Conservation (phyloP, 2,888 invertebrate genomes). For the Leucophenga maculata region DNA sequence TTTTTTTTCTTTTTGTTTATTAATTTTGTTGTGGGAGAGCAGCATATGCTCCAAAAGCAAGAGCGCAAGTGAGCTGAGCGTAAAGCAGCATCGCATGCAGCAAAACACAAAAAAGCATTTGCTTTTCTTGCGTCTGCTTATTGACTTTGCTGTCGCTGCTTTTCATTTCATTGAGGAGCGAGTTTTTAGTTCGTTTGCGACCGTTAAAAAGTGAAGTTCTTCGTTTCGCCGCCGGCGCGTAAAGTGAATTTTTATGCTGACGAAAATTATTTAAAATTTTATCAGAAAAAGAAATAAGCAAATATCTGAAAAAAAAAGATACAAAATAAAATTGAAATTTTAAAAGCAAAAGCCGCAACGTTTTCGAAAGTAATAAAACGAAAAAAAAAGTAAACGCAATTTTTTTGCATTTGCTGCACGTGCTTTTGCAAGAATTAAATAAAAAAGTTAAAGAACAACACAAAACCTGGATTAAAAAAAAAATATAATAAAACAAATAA, state of each 20-base stretch:
- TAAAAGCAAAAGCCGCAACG: not conserved
- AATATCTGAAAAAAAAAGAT: not conserved
- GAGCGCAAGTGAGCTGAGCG: no score
- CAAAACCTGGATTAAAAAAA: not conserved
- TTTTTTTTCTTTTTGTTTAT: no score
- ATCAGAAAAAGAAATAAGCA: slow-evolving; percentile 30
- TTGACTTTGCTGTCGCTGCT: slow-evolving; percentile 15
- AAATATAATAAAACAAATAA: not conserved
- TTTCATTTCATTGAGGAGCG: slow-evolving; percentile 22
- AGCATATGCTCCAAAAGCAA: no score
- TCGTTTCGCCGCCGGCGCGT: slow-evolving; percentile 35
- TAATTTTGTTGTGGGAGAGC: no score
- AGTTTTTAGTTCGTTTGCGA: slow-evolving; percentile 61
- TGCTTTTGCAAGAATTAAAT: slow-evolving; percentile 19
- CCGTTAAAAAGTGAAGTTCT: slow-evolving; percentile 65
- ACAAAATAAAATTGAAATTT: not conserved
- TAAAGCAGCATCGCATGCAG: no score
- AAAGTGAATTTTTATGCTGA: slow-evolving; percentile 27
- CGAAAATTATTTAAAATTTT: slow-evolving; percentile 31
- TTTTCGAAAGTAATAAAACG: not conserved
- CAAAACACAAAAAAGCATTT: not conserved
- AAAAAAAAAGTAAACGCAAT: not conserved
- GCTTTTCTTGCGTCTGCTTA: slow-evolving; percentile 13
- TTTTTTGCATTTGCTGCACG: slow-evolving; percentile 10
- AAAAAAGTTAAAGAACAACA: slow-evolving; percentile 6